Conservation (phyloP, 2,113 vertebrate genomes). For the Willisornis vidua region DNA sequence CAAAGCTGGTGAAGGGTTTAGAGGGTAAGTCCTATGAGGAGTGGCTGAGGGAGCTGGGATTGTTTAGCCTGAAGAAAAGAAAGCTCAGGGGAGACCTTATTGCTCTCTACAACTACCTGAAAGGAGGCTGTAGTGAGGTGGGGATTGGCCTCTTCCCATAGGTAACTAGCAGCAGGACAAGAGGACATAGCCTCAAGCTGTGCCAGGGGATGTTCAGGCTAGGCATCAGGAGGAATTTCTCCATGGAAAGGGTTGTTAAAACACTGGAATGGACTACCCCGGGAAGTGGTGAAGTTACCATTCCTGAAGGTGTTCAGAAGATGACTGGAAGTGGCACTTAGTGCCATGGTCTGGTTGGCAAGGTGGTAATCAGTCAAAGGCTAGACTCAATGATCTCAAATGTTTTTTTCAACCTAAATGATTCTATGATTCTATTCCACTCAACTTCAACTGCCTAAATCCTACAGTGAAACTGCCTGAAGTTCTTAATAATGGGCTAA, state of each 20-base stretch:
- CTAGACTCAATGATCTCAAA: not conserved
- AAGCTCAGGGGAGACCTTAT: not conserved
- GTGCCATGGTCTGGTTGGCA: not conserved
- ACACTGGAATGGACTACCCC: not conserved
- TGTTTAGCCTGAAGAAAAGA: not conserved
- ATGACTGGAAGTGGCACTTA: not conserved
- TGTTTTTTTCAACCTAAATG: not conserved
- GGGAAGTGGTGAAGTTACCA: not conserved
- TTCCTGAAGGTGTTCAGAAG: not conserved
- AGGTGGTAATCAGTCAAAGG: not conserved
- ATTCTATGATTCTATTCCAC: not conserved
- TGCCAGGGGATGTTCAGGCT: not conserved
- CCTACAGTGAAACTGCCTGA: not conserved
- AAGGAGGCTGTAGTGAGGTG: not conserved
- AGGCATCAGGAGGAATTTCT: not conserved
- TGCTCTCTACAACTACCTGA: not conserved
- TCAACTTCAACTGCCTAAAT: not conserved
- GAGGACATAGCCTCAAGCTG: not conserved
- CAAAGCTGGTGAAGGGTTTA: not conserved
- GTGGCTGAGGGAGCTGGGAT: not conserved
- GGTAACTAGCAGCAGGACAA: not conserved
- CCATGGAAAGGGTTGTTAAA: not conserved
- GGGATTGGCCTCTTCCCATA: accelerated
- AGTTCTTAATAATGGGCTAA: not conserved
- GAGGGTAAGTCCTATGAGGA: not conserved